Evolutionary conservation across 2,888 invertebrate genomes (phyloP).

Genomic region (Drosophila melanosoma): DNA sequence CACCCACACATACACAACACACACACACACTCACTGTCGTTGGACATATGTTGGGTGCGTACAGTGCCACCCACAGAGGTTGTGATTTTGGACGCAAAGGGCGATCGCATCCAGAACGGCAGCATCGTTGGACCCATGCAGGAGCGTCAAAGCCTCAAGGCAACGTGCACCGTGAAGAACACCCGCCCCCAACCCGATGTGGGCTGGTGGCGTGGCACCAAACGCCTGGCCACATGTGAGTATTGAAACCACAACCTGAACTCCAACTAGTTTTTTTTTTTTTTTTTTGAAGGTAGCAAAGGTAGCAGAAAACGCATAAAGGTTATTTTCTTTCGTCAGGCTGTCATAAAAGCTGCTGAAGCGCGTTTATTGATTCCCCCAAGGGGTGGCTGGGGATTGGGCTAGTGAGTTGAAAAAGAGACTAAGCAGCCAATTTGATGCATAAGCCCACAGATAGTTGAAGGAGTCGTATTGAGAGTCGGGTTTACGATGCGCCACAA

Average conservation of each 20-base stretch:
- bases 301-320: constrained; percentile 54
- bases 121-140: constrained; percentile 84
- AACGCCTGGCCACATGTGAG: constrained; percentile 86
- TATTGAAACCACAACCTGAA: constrained; percentile 27
- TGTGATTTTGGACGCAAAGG: constrained; percentile 89
- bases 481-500: constrained; percentile 72
- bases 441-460: constrained; percentile 41
- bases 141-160: constrained; percentile 83
- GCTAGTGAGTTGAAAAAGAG: background rate
- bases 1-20: constrained; percentile 29
- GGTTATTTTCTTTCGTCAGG: constrained; percentile 20
- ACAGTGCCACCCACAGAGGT: constrained; percentile 92
- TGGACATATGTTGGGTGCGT: constrained; percentile 31
- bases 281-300: constrained; percentile 1
- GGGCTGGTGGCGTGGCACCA: constrained; percentile 92
- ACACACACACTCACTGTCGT: constrained; percentile 37
- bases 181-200: constrained; percentile 94
- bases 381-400: constrained; percentile 1
- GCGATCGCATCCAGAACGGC: constrained; percentile 87
- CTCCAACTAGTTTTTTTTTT: constrained; percentile 35
- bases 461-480: constrained; percentile 18
- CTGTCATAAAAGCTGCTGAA: constrained; percentile 69
- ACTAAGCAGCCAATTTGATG: constrained; percentile 72
- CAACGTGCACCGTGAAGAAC: constrained; percentile 87
- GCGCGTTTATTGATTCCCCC: constrained; percentile 69